Base-by-base conservation (phyloP, 2,888 invertebrate species). In the Hoplodrina ambigua region DNA sequence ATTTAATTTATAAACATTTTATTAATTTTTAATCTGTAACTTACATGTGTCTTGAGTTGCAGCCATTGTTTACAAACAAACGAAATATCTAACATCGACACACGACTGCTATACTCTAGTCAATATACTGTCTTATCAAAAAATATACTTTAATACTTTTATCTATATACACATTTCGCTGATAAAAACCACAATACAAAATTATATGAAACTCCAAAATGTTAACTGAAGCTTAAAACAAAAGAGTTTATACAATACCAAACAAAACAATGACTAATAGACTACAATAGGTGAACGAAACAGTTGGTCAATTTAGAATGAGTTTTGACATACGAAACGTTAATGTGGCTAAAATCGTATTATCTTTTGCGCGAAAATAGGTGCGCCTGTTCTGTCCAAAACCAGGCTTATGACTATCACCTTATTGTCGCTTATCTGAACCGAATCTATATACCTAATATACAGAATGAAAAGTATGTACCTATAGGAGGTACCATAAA, bases 61-160 rank as follows among this genome's bases (percentile, higher is more conserved):
- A 20, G 70, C 54, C 70, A 70, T 70, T 61, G 41, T 55, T 54
- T 61, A 71, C 30, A 61, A 70, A 55, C n/a, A 54, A 70, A 54
- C 25, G 25, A 53, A 10, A n/a, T n/a, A n/a, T 25, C 1, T 15
- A 37, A 20, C 33, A 25, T 25, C 10, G 37, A 20, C 50, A 33
- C 50, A 50, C 17, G 13, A 25, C 37, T 17, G 15, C 44, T 44
- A 30, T 33, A 33, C 33, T 33, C 30, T 30, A 5, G 4, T 30
- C 33, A 33, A 7, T 33, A 7, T 33, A 33, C 7, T 7, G 1
- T 37, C 4, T 11, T 25, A 6, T 6, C 1, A 15, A 17, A 33
- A 52, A 25, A 69, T 33, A 33, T 1, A 30, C 19, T 33, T 19
- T n/a, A 37, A 6, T 67, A 19, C 13, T 15, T 8, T 41, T 10